phyloP scores from a whole-genome alignment of 2,113 vertebrate species.

The Phylloscopus trochilus region DNA sequence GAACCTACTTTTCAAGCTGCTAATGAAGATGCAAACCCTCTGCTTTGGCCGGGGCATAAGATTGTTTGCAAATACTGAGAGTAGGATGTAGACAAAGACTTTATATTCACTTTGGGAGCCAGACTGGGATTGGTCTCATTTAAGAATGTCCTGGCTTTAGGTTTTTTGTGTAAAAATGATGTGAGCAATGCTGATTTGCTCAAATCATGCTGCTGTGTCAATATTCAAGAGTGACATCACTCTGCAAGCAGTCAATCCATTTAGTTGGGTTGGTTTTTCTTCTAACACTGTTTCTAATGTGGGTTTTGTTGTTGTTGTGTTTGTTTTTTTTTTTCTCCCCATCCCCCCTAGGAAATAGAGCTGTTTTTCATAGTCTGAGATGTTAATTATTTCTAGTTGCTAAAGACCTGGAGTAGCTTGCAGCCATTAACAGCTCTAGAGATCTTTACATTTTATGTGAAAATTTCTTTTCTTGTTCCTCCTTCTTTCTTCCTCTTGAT shows the following conservation, averaged over 20 bases:
- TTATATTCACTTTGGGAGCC: not conserved
- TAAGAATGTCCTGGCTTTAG: not conserved
- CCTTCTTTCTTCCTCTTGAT: not conserved
- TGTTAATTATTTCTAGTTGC: not conserved
- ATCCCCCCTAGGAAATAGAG: not conserved
- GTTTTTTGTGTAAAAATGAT: not conserved
- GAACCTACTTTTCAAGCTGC: not conserved
- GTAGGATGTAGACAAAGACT: not conserved
- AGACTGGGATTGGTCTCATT: not conserved
- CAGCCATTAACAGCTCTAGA: not conserved
- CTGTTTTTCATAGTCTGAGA: not conserved
- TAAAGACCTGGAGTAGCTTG: not conserved
- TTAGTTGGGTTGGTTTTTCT: not conserved
- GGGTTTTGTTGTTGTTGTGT: not conserved
- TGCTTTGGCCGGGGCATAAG: not conserved
- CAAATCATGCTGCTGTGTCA: not conserved
- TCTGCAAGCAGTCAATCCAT: not conserved
- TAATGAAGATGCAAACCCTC: not conserved
- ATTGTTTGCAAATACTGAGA: not conserved
- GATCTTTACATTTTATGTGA: not conserved
- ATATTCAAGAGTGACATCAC: not conserved
- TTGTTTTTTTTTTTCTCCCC: accelerated
- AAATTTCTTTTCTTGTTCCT: not conserved
- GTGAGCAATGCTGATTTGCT: not conserved
- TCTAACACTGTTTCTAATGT: not conserved